Percentiles rank a stretch among this genome's conserved stretches.
Evolutionary conservation across 2,797 vertebrate genomes (phyloP).

Genomic region (Melanotaenia trifasciata): DNA sequence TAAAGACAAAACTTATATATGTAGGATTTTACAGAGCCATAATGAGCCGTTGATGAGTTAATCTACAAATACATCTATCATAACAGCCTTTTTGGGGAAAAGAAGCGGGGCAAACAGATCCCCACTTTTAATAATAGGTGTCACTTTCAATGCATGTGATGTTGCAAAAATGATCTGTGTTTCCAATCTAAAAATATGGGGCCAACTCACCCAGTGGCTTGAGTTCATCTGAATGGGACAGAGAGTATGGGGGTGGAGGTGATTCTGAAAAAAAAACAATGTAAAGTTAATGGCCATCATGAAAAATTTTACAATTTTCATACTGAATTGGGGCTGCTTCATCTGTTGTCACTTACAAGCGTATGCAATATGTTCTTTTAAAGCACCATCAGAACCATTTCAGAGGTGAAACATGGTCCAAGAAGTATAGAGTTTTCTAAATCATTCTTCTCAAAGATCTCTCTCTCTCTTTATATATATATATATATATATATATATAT

Average conservation of each 20-base stretch:
- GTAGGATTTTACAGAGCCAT: neutral
- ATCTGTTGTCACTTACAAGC: neutral
- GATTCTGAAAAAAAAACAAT: conserved; percentile 86
- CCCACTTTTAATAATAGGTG: conserved; percentile 1
- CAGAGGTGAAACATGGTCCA: neutral
- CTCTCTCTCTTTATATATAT: too few species aligned
- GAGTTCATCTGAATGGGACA: conserved; percentile 88
- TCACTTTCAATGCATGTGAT: conserved; percentile 21
- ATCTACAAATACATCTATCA: neutral
- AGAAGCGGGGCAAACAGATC: neutral
- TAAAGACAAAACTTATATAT: neutral
- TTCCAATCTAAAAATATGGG: conserved; percentile 51
- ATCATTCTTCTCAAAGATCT: neutral
- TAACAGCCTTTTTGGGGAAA: too few species aligned
- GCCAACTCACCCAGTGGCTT: conserved; percentile 91
- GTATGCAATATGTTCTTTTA: neutral
- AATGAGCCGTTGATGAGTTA: neutral
- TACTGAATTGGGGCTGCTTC: neutral
- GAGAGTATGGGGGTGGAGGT: conserved; percentile 95
- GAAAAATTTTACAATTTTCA: neutral
- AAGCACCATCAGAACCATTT: neutral
- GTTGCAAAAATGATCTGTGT: conserved; percentile 38
- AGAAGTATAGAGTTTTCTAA: neutral
- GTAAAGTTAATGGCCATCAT: conserved; percentile 7
- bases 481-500: too few species aligned